Evolutionary conservation across 2,797 vertebrate genomes (phyloP).

Genomic region (Aeoliscus strigatus): DNA sequence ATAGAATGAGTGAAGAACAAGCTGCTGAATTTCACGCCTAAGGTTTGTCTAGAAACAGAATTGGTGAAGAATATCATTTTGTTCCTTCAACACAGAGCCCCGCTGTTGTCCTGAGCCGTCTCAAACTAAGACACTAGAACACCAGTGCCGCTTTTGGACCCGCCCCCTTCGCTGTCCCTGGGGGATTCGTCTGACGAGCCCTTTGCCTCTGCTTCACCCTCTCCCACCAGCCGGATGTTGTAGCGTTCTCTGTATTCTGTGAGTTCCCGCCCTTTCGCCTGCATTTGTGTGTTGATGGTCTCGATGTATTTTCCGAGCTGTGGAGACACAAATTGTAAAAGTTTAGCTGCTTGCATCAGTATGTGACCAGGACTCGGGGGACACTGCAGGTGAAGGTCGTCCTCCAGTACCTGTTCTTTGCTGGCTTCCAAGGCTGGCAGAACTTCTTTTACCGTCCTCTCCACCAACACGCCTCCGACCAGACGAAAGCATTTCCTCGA

Average conservation of each 20-base stretch:
- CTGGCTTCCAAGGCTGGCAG: conserved; percentile 88
- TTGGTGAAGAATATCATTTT: too few species aligned
- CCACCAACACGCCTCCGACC: conserved; percentile 89
- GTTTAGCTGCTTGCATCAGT: too few species aligned
- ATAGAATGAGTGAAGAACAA: too few species aligned
- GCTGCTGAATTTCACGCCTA: too few species aligned
- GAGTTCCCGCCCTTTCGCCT: conserved; percentile 87
- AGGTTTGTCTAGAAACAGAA: too few species aligned
- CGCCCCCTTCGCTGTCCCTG: conserved; percentile 72
- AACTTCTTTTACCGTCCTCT: conserved; percentile 92
- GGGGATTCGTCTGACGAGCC: conserved; percentile 64
- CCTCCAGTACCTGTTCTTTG: conserved; percentile 91
- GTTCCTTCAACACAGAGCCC: too few species aligned
- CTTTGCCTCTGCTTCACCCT: conserved; percentile 74
- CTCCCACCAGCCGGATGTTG: conserved; percentile 90
- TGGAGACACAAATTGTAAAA: neutral
- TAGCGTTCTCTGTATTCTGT: conserved; percentile 92
- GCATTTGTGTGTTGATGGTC: conserved; percentile 83
- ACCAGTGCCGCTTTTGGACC: conserved; percentile 79
- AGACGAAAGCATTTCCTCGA: conserved; percentile 88
- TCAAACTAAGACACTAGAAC: conserved; percentile 85
- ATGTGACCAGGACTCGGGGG: too few species aligned
- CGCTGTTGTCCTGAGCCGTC: conserved; percentile 3
- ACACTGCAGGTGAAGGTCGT: too few species aligned
- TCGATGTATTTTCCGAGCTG: conserved; percentile 87